These are phyloP conservation scores for Lasioglossum pauxillum DNA, from an alignment of 2,888 invertebrate genomes.

Conservation along the genomic window DNA sequence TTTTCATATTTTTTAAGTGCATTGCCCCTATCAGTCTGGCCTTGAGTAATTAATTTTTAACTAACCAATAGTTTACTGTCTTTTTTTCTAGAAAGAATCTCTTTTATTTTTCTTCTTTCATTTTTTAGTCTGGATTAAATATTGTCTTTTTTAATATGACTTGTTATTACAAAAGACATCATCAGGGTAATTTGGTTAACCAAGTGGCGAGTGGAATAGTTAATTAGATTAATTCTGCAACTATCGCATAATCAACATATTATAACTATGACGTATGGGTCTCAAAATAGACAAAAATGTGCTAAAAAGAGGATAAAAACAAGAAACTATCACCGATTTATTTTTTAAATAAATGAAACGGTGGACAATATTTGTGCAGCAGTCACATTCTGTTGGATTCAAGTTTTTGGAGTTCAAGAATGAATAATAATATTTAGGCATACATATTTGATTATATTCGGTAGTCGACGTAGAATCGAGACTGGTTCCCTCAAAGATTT, in stretches of 20 bases:
- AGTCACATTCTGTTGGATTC: background rate
- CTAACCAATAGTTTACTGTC: too few species aligned
- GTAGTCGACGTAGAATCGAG: background rate
- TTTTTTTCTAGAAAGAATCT: background rate
- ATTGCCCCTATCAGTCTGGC: too few species aligned
- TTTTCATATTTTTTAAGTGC: too few species aligned
- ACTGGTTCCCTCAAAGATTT: background rate
- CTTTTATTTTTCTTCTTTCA: background rate
- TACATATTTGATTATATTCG: background rate
- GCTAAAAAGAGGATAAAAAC: background rate
- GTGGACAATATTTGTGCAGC: background rate
- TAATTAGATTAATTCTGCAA: background rate
- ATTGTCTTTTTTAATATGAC: too few species aligned
- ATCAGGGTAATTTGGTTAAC: too few species aligned
- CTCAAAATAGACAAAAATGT: background rate
- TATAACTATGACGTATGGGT: background rate
- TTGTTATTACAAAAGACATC: too few species aligned
- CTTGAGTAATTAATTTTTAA: too few species aligned
- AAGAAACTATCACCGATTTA: background rate
- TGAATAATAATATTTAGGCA: background rate
- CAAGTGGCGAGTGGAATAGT: background rate
- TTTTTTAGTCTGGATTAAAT: background rate
- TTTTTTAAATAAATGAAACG: background rate
- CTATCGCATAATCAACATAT: background rate
- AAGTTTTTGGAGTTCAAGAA: background rate